Conservation (phyloP, 2,888 invertebrate species). For the Conchocele bisecta region DNA sequence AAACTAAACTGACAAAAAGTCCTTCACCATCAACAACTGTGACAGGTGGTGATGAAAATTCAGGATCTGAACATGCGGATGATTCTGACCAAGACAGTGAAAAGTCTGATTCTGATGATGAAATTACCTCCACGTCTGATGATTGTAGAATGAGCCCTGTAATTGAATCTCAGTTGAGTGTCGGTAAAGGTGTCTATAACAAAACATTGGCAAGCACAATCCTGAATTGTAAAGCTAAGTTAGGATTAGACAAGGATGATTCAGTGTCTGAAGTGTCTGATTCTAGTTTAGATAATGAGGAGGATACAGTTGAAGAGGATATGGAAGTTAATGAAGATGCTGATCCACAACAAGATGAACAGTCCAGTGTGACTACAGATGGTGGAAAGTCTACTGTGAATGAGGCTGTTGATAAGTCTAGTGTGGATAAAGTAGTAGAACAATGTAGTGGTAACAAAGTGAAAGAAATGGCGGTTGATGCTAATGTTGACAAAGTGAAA, state of each 20-base stretch:
- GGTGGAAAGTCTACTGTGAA: neutral
- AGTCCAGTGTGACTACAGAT: conserved; percentile 1
- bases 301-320: conserved; percentile 22
- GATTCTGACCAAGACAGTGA: neutral
- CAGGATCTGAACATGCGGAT: neutral
- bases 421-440: neutral
- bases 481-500: neutral
- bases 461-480: neutral
- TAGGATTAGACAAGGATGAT: conserved; percentile 17
- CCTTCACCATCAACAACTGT: neutral
- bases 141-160: neutral
- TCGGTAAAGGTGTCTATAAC: conserved; percentile 29
- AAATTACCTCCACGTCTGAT: no score
- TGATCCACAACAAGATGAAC: conserved; percentile 14
- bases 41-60: neutral
- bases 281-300: conserved; percentile 32
- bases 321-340: conserved; percentile 24
- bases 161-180: neutral
- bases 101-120: neutral
- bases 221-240: conserved; percentile 30
- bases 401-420: neutral
- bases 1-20: neutral
- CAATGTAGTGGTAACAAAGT: neutral
- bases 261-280: neutral
- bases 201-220: conserved; percentile 41